Evolutionary conservation across 2,797 vertebrate genomes (phyloP).

Genomic region (Hylomyscus alleni): DNA sequence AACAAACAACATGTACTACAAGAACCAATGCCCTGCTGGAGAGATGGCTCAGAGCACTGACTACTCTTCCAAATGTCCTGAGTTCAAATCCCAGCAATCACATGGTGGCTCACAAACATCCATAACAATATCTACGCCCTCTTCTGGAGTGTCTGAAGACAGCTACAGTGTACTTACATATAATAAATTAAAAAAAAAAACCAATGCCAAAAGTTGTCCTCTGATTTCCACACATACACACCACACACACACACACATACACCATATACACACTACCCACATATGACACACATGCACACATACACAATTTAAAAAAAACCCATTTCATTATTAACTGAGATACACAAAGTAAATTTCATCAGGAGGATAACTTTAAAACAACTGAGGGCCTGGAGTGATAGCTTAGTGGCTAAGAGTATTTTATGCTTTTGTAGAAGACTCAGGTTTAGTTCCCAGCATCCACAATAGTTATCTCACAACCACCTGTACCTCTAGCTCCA

Average conservation of each 20-base stretch:
- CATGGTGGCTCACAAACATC: no score
- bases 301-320: not conserved
- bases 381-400: not conserved
- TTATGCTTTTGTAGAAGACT: not conserved
- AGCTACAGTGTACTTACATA: no score
- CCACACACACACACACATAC: not conserved
- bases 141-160: no score
- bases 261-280: not conserved
- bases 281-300: not conserved
- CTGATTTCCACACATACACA: no score
- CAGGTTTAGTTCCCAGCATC: not conserved
- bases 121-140: no score
- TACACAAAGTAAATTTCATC: constrained; percentile 8
- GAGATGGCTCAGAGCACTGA: no score
- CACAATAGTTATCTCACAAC: not conserved
- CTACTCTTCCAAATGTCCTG: no score
- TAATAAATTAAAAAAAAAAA: no score
- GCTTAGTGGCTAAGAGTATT: not conserved
- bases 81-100: no score
- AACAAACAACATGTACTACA: not conserved
- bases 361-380: constrained; percentile 44
- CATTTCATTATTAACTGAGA: not conserved
- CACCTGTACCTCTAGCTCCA: not conserved
- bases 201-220: not conserved
- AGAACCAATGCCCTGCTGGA: not conserved